These are phyloP conservation scores for Pelobates cultripes DNA, from an alignment of 2,797 vertebrate species.

Conservation along the genomic window DNA sequence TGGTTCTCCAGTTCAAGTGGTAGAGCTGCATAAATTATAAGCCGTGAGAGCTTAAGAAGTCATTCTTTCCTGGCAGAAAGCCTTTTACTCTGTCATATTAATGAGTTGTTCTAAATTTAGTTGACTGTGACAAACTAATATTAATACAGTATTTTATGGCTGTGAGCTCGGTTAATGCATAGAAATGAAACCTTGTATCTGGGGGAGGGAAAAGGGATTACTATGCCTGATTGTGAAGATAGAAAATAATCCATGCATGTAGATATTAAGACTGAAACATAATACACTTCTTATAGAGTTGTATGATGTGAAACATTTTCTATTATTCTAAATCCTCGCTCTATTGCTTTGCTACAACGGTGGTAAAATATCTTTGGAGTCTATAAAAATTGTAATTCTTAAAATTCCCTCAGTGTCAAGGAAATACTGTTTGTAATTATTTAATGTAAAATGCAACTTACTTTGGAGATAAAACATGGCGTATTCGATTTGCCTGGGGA, in stretches of 20 bases:
- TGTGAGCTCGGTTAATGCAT: slow-evolving; percentile 79
- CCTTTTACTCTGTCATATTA: slow-evolving; percentile 80
- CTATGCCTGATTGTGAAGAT: slow-evolving; percentile 80
- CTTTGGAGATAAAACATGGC: slow-evolving; percentile 51
- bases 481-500: slow-evolving; percentile 52
- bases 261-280: slow-evolving; percentile 85
- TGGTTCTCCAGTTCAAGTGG: slow-evolving; percentile 78
- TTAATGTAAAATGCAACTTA: slow-evolving; percentile 57
- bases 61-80: slow-evolving; percentile 75
- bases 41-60: slow-evolving; percentile 76
- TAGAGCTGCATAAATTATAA: slow-evolving; percentile 79
- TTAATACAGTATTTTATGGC: slow-evolving; percentile 85
- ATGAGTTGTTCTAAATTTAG: slow-evolving; percentile 86
- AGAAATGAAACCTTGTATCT: slow-evolving; percentile 77
- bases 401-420: slow-evolving; percentile 54
- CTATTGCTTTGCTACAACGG: slow-evolving; percentile 78
- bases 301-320: slow-evolving; percentile 84
- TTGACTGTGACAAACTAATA: slow-evolving; percentile 83
- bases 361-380: slow-evolving; percentile 47
- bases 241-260: slow-evolving; percentile 79
- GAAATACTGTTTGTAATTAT: slow-evolving; percentile 56
- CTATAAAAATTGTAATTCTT: slow-evolving; percentile 58
- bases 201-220: slow-evolving; percentile 69
- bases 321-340: slow-evolving; percentile 82
- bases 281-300: slow-evolving; percentile 81